Evolutionary conservation across 1,140 invertebrate genomes (phyloP), one percentile per base, ranked within the genome.

Genomic region (Bombus confusus): DNA sequence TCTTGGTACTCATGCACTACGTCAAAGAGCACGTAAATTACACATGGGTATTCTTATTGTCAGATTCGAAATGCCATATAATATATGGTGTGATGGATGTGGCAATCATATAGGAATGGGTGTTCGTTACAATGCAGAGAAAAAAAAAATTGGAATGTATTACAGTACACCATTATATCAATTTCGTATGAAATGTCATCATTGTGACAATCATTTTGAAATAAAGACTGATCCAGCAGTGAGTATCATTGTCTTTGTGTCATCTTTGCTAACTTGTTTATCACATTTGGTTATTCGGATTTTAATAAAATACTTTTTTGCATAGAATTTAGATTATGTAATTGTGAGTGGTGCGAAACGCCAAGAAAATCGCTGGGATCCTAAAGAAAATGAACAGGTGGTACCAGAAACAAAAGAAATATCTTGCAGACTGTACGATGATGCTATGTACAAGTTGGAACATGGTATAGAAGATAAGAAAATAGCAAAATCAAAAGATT

Each of bases 41-140:
- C 97, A 99, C 91, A 96, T 99, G 95, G 99, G 99, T 28, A 99
- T 99, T 87, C 96, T 99, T 62, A 99, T 99, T 73, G 99, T 99
- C 88, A 96, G 99, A 81, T 99, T 99, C 97, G 99, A 99, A 96
- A 99, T 99, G 99, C 99, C 99, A 2, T 99, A 99, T 92, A 99
- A 99, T 95, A 99, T 99, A 88, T 99, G 99, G 99, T 99, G 99
- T 92, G 97, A 99, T 76, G 99, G 99, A 47, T 99, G 99, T 94
- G 97, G 98, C 77, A 99, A 99, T 96, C 99, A 99, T 93, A 99
- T 99, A 88, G 99, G 99, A 41, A 99, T 99, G 98, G 99, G 99
- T 39, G 99, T 99, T 1, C 96, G 98, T 80, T 99, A 99, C 93
- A 99, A 99, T 96, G 99, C 99, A 10, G 99, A 99, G 94, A 99